Base-by-base conservation (phyloP, 2,888 invertebrate species). In the Sinhomidia bicolor region DNA sequence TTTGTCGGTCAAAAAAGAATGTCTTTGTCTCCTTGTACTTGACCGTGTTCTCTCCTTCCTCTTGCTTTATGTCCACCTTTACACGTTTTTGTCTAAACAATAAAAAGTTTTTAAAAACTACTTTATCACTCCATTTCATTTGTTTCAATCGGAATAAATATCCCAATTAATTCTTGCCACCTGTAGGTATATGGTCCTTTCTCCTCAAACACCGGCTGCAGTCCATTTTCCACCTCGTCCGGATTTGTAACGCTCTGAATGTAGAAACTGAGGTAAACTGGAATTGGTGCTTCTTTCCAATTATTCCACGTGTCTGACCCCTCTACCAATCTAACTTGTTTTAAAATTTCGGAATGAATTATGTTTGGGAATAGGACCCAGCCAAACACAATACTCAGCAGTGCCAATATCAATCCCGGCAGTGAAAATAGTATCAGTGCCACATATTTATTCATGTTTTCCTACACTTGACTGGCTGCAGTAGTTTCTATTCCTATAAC, bases 271-370 rank as follows among this genome's bases (percentile, higher is more conserved):
- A 90, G 23, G 44, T 88, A 88, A 26, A 90, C 60, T 14, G 90
- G 88, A 26, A 76, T 71, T 0, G 76, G 74, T 32, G 83, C 26
- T 3, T 90, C 85, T 12, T 20, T 26, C 90, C 90, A 90, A 44
- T 88, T 90, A 9, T 78, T 47, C 90, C 90, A 90, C 6, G 87
- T 87, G 10, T 84, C 85, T 0, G 90, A 82, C 6, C 84, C 76
- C 1, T 74, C 44, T 1, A 81, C 23, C 17, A 90, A 74, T 20
- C 86, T 84, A 10, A 89, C n/a, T 36, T 65, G 65, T 17, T 65
- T 32, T n/a, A n/a, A 32, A 9, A 65, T 36, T 65, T 65, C 32
- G 0, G 32, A 32, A n/a, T 65, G 65, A 36, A 65, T 65, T 36
- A 65, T 65, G 3, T 7, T 23, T 4, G 65, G 65, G 10, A 65